Evolutionary conservation across 2,888 invertebrate genomes (phyloP), one percentile per base, ranked within the genome.

Genomic region (Bombylius major): DNA sequence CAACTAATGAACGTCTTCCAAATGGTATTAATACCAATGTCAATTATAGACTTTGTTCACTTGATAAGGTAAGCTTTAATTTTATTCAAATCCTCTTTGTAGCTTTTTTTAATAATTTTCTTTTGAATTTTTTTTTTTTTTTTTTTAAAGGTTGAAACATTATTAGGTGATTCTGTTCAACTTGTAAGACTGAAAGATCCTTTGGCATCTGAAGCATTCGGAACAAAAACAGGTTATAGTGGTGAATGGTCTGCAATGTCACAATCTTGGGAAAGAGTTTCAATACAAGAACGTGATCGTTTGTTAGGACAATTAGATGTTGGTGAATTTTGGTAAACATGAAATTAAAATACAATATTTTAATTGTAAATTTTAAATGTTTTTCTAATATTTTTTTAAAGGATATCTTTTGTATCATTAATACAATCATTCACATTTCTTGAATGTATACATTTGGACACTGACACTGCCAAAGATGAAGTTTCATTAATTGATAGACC

Each of bases 401-500:
- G 84, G 87, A 88, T 93, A 78, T 81, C 87, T 0, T 89, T 87
- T 68, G 77, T 82, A 12, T 91, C 92, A 66, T 89, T 94, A 67
- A 81, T 86, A 56, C 83, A 86, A 65, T 83, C 87, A 1, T 93
- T 92, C 71, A 84, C 86, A 5, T 83, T 86, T 62, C 72, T 94
- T 62, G 92, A 93, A 75, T 82, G 88, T 36, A 86, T 92, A 4
- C 90, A 93, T 70, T 76, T 94, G 61, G 93, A 92, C 67, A 84
- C 82, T 34, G 92, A 94, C 66, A 92, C 91, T 5, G 87, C 89
- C 62, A 79, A 86, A 65, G 89, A 90, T 62, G 94, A 94, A 68
- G 83, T 87, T 0, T 86, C 87, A 23, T 76, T 93, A 46, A 81
- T 83, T 61, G 81, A 82, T 62, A 86, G 88, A 61, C 84, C 83